phyloP scores from a whole-genome alignment of 2,113 vertebrate genomes.

The Progne subis region DNA sequence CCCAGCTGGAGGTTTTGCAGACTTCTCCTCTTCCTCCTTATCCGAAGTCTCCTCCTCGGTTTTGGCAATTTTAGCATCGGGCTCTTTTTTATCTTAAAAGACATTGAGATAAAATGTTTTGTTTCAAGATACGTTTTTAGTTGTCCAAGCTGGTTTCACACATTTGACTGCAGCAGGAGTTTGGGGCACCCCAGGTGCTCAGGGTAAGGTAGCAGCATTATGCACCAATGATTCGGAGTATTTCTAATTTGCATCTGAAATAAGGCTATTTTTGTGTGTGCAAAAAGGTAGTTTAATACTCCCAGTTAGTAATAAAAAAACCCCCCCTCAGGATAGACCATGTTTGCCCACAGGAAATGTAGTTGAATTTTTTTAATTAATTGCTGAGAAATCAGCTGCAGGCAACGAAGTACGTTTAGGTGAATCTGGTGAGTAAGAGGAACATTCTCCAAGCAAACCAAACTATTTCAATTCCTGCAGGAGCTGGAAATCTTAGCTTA shows the following conservation, averaged over 20 bases:
- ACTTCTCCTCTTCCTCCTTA: slow-evolving; percentile 36
- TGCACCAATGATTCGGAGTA: not conserved
- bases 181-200: not conserved
- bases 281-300: not conserved
- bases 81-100: slow-evolving; percentile 60
- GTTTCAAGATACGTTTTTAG: not conserved
- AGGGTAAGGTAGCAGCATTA: not conserved
- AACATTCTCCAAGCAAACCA: not conserved
- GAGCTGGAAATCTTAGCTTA: not conserved
- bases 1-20: not conserved
- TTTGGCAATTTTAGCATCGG: slow-evolving; percentile 62
- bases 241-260: not conserved
- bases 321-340: not conserved
- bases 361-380: not conserved
- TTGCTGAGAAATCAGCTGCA: not conserved
- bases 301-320: not conserved
- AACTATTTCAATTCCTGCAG: not conserved
- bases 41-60: not conserved
- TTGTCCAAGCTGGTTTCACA: not conserved
- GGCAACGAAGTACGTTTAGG: not conserved
- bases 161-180: not conserved
- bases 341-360: not conserved
- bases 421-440: not conserved
- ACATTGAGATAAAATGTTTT: not conserved
- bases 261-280: not conserved